Conservation (phyloP, 2,797 vertebrate species). For the Sebastes paucispinis region DNA sequence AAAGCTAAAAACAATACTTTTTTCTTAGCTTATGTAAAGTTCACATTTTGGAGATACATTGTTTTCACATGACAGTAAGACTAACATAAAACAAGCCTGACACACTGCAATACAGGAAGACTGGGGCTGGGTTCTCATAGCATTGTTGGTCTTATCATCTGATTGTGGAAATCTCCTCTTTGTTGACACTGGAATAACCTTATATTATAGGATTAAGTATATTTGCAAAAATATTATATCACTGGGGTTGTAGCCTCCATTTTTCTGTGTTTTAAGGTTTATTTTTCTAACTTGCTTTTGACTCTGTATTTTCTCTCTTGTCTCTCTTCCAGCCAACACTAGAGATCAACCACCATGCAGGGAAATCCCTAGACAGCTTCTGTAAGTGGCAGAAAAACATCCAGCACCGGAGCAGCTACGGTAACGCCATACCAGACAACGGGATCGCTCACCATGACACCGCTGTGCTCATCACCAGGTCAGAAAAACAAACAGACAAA, state of each 20-base stretch:
- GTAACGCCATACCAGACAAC: slow-evolving; percentile 95
- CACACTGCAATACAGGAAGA: slow-evolving; percentile 31
- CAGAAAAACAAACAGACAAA: slow-evolving; percentile 33
- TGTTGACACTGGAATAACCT: background rate
- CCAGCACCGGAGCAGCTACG: slow-evolving; percentile 91
- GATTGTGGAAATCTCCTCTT: slow-evolving; percentile 1
- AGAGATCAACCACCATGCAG: slow-evolving; percentile 96
- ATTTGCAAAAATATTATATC: background rate
- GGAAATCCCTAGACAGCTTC: slow-evolving; percentile 98
- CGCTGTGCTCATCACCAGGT: slow-evolving; percentile 97
- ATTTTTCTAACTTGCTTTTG: background rate
- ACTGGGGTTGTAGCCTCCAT: background rate
- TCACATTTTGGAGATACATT: background rate
- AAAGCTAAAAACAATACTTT: background rate
- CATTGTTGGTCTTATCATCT: background rate
- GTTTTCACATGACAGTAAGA: slow-evolving; percentile 32
- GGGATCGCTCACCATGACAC: slow-evolving; percentile 98
- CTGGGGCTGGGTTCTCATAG: slow-evolving; percentile 2
- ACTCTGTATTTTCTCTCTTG: slow-evolving; percentile 26
- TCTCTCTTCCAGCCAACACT: slow-evolving; percentile 87
- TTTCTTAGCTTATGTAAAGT: background rate
- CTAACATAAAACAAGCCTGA: slow-evolving; percentile 24
- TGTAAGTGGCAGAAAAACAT: slow-evolving; percentile 99
- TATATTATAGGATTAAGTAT: background rate
- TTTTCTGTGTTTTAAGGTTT: background rate